Evolutionary conservation across 2,888 invertebrate genomes (phyloP).

Genomic region (Hirtodrosophila duncani): DNA sequence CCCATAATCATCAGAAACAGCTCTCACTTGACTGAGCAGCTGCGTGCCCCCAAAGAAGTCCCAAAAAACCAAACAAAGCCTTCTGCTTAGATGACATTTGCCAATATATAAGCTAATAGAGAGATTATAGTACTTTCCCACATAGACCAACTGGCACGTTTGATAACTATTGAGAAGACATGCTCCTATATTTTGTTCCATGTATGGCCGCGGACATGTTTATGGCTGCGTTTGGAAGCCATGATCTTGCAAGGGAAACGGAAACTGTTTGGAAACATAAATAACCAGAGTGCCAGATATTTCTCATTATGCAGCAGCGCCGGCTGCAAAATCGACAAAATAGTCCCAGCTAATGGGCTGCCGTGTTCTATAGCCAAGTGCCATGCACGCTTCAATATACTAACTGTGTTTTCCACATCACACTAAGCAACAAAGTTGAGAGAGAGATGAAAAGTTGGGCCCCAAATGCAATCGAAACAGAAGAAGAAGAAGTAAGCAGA

Average conservation of each 20-base stretch:
- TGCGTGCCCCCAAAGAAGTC: conserved; percentile 1
- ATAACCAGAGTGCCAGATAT: conserved; percentile 28
- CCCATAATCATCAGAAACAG: conserved; percentile 46
- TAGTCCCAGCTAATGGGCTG: conserved; percentile 20
- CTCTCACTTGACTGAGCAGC: conserved; percentile 56
- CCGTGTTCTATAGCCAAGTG: conserved; percentile 49
- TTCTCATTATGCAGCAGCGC: conserved; percentile 46
- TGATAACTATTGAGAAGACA: conserved; percentile 22
- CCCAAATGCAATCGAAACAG: no score
- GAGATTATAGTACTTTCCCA: conserved; percentile 36
- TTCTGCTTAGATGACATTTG: conserved; percentile 21
- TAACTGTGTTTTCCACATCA: conserved; percentile 13
- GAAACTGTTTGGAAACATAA: conserved; percentile 52
- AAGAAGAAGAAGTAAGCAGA: no score
- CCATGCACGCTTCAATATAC: conserved; percentile 37
- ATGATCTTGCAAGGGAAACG: no score
- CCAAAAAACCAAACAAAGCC: conserved; percentile 15
- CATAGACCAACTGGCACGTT: conserved; percentile 45
- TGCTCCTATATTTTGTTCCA: conserved; percentile 34
- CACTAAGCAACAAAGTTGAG: conserved; percentile 22
- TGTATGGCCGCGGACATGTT: conserved; percentile 28
- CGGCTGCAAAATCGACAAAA: conserved; percentile 8
- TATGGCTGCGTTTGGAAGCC: conserved; percentile 22
- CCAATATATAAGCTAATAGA: conserved; percentile 49
- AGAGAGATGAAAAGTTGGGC: neutral